Percentiles rank a stretch among this genome's conserved stretches.
phyloP scores from a whole-genome alignment of 1,140 invertebrate species.

The Chlorops oryzae region DNA sequence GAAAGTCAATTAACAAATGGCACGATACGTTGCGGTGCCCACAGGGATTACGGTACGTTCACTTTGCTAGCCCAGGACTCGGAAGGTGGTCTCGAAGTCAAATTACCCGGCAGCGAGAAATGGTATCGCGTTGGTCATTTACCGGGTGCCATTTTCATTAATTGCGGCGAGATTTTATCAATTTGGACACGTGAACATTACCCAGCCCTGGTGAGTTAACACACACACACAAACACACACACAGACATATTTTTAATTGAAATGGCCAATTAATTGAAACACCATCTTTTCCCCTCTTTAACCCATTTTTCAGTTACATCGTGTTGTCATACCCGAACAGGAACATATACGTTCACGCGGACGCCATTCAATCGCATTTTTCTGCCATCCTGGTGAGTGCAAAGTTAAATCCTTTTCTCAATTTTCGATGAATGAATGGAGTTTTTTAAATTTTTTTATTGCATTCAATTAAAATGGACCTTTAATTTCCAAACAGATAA shows the following conservation, averaged over 20 bases:
- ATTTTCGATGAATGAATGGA: slow-evolving; percentile 2
- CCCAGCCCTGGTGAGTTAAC: slow-evolving; percentile 59
- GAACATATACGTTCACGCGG: slow-evolving; percentile 54
- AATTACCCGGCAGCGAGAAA: slow-evolving; percentile 57
- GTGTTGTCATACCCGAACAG: slow-evolving; percentile 64
- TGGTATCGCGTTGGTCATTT: slow-evolving; percentile 73
- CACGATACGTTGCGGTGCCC: slow-evolving; percentile 60
- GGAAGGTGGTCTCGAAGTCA: slow-evolving; percentile 57
- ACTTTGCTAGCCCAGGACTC: slow-evolving; percentile 67
- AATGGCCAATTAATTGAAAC: too few species aligned
- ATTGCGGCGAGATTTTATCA: slow-evolving; percentile 70
- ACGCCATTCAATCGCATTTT: slow-evolving; percentile 68
- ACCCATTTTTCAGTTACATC: slow-evolving; percentile 58
- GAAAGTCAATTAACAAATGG: slow-evolving; percentile 28
- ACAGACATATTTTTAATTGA: too few species aligned
- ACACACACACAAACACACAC: too few species aligned
- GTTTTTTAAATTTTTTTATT: not conserved
- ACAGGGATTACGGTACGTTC: slow-evolving; percentile 68
- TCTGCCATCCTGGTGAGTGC: slow-evolving; percentile 66
- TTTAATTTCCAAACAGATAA: slow-evolving; percentile 26
- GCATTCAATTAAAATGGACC: not conserved
- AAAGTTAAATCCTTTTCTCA: slow-evolving; percentile 22
- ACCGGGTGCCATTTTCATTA: slow-evolving; percentile 70
- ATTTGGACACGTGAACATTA: slow-evolving; percentile 68
- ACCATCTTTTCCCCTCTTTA: not conserved